phyloP scores from a whole-genome alignment of 92 coral and sea anemone genomes.

The Hydrozoanthus gracilis region DNA sequence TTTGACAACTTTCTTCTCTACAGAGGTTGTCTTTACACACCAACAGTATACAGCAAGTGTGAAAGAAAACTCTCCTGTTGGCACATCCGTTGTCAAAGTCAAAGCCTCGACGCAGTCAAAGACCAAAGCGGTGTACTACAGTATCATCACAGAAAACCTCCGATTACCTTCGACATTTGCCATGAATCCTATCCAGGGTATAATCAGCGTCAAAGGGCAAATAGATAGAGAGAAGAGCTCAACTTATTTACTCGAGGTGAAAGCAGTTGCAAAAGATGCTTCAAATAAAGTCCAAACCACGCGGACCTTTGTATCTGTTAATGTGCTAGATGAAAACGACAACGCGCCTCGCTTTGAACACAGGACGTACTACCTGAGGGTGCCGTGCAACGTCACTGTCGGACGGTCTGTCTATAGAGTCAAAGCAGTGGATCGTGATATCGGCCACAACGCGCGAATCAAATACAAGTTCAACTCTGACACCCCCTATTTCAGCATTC shows the following conservation, averaged over 20 bases:
- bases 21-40: conserved; percentile 79
- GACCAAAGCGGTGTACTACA: conserved; percentile 62
- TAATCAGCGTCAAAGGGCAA: conserved; percentile 64
- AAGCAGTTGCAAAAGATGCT: conserved; percentile 70
- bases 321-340: conserved; percentile 76
- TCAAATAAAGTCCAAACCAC: conserved; percentile 57
- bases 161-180: conserved; percentile 64
- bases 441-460: conserved; percentile 67
- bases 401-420: conserved; percentile 82
- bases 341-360: conserved; percentile 71
- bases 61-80: conserved; percentile 73
- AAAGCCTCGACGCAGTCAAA: conserved; percentile 76
- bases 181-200: conserved; percentile 76
- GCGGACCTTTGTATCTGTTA: conserved; percentile 78
- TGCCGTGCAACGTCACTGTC: conserved; percentile 86
- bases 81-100: conserved; percentile 73
- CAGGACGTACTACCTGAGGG: conserved; percentile 68
- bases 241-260: conserved; percentile 84
- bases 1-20: not conserved
- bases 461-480: conserved; percentile 79
- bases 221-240: conserved; percentile 75
- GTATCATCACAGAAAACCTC: conserved; percentile 89
- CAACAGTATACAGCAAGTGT: conserved; percentile 75
- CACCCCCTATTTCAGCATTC: conserved; percentile 79
- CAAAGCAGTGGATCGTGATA: conserved; percentile 67